phyloP scores from a whole-genome alignment of 2,888 invertebrate species.

The Aelia acuminata region DNA sequence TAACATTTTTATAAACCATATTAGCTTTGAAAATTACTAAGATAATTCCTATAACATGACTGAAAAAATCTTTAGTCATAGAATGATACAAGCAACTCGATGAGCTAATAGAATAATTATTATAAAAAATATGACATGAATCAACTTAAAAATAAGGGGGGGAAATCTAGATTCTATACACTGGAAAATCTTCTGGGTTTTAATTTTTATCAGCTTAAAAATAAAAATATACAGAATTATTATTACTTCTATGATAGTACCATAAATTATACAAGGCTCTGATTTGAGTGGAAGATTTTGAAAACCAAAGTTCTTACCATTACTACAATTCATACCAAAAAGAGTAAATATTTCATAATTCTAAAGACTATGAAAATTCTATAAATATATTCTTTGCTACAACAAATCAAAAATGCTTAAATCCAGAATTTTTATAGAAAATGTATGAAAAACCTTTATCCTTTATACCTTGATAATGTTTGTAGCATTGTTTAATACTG shows the following conservation, averaged over 20 bases:
- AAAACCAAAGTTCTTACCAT: not conserved
- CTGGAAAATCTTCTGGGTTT: no score
- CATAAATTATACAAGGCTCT: no score
- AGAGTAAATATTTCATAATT: not conserved
- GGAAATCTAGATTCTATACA: no score
- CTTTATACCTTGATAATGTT: conserved; percentile 6
- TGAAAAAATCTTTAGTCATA: not conserved
- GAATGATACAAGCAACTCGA: not conserved
- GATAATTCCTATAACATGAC: not conserved
- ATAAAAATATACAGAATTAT: no score
- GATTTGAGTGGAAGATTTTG: no score
- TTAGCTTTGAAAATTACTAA: not conserved
- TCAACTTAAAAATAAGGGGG: no score
- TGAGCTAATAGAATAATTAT: not conserved
- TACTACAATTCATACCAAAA: not conserved
- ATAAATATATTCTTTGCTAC: not conserved
- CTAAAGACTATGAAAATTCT: not conserved
- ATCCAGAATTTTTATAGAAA: not conserved
- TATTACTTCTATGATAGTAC: no score
- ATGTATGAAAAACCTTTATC: not conserved
- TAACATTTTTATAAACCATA: not conserved
- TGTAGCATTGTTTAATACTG: not conserved
- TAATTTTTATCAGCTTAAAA: no score
- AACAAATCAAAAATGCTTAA: not conserved
- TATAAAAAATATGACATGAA: not conserved